Evolutionary conservation across 2,888 invertebrate genomes (phyloP), one percentile per base, ranked within the genome.

Genomic region (Drosophila mimetica): DNA sequence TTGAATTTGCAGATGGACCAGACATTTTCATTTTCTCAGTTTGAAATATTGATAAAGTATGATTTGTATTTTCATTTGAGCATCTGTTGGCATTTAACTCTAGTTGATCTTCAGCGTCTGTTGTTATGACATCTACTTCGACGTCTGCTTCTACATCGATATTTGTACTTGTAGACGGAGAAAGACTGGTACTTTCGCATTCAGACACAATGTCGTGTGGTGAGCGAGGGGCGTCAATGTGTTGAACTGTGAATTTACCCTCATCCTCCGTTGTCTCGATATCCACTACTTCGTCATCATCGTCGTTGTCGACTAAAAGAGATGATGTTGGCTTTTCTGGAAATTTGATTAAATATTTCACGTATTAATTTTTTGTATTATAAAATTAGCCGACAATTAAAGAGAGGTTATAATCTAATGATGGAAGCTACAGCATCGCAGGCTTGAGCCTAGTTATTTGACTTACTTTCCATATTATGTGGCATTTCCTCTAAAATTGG

Each of bases 191-290:
- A 36, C 57, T 79, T 46, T 51, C 44, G 36, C 63, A 32, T 47
- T 41, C 61, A 20, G 59, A 71, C 11, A 42, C 48, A 5, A 66
- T 39, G 18, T 53, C 61, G n/a, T 34, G 30, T 25, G 51, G 39
- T 8, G 47, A 54, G 13, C 20, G 48, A 11, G 60, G 18, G 25
- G 46, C 58, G 4, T 61, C 14, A 8, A 22, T 2, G 25, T 22
- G 63, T 51, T 25, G 41, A 39, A 13, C 16, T 53, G 30, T 11
- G 18, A 32, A 51, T 22, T 59, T 57, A 11, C 14, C 30, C 16
- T 58, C 64, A 51, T 28, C 96, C 85, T 96, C 96, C 0, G 96
- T 96, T 9, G 96, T 96, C 90, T 97, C 97, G 75, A 97, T 96
- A 88, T 97, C 97, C 11, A 97, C 96, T 76, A 95, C 94, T 90